phyloP scores from a whole-genome alignment of 2,888 invertebrate genomes.

The Drosophila koepferae region DNA sequence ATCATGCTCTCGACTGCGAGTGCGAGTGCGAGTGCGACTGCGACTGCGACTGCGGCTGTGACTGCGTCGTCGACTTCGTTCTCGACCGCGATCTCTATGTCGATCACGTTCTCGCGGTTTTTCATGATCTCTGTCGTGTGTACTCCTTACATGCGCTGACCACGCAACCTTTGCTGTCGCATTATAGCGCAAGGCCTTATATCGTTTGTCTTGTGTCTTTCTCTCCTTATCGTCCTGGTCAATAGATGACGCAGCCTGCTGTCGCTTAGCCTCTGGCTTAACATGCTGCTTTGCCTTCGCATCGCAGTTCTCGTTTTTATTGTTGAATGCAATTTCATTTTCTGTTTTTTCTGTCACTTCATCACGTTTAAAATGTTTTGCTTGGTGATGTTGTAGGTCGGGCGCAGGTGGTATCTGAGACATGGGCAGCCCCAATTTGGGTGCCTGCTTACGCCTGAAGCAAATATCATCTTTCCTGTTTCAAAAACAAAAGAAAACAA shows the following conservation, averaged over 20 bases:
- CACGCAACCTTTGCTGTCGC: conserved; percentile 1
- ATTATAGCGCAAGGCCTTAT: not conserved
- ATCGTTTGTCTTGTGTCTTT: conserved; percentile 12
- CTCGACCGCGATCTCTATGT: conserved; percentile 2
- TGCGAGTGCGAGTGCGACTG: not conserved
- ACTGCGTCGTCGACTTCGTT: conserved; percentile 25
- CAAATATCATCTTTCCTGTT: conserved; percentile 82
- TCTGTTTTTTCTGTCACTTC: not conserved
- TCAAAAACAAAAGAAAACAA: too few species aligned
- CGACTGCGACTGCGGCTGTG: conserved; percentile 30
- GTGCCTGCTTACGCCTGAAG: conserved; percentile 72
- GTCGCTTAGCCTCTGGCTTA: not conserved
- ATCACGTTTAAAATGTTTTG: conserved; percentile 20
- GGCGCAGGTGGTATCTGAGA: not conserved
- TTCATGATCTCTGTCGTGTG: not conserved
- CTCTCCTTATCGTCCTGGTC: not conserved
- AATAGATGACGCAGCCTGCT: not conserved
- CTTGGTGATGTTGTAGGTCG: not conserved
- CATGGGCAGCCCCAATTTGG: conserved; percentile 1
- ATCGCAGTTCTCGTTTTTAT: conserved; percentile 3
- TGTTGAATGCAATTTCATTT: not conserved
- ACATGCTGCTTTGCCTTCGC: not conserved
- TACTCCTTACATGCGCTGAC: conserved; percentile 7
- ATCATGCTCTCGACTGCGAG: conserved; percentile 4
- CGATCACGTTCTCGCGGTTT: not conserved